Base-by-base conservation (phyloP, 2,113 vertebrate genomes). In the Perognathus longimembris region DNA sequence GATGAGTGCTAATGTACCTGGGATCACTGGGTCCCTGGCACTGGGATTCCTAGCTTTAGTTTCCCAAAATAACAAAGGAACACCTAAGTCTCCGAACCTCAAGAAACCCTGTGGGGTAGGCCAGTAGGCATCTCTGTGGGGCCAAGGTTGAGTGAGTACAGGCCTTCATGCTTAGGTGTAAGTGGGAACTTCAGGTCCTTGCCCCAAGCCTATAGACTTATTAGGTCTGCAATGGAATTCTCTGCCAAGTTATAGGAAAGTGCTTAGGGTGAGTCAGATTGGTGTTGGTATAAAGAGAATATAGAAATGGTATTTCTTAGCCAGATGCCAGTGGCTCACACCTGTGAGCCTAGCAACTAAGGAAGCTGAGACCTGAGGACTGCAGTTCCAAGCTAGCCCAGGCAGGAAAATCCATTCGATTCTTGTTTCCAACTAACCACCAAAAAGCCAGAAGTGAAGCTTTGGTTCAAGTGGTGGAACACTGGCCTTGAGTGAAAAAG, bases 221-320 rank as follows among this genome's bases (percentile, higher is more conserved):
- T 28, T 34, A 77, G 20, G 38, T 45, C 0, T 64, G 85, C 87
- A 50, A 69, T 30, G 20, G 66, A 67, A 87, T 81, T 80, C 90
- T 81, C 45, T 86, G 83, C 57, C 70, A 86, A 26, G 26, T 71
- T 4, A 0, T 83, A 36, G 70, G 85, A 88, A 78, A 88, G 54
- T 26, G 61, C 63, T 85, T 71, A 36, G 92, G 40, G 14, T 54
- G 80, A 90, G 36, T 80, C 91, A 69, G 38, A 77, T 30, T 74
- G 57, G 45, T 93, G 45, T 24, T 89, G 89, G 80, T 80, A 77
- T 86, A 91, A 86, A n/a, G 10, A 85, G 77, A 84, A 71, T 74
- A 74, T 24, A 63, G 36, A 94, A 61, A 84, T 21, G 86, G 17
- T 84, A 11, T 84, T 86, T 95, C 89, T 81, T 54, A 54, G 50